These are phyloP conservation scores for Carollia perspicillata DNA, from an alignment of 2,113 vertebrate genomes.

Conservation along the genomic window DNA sequence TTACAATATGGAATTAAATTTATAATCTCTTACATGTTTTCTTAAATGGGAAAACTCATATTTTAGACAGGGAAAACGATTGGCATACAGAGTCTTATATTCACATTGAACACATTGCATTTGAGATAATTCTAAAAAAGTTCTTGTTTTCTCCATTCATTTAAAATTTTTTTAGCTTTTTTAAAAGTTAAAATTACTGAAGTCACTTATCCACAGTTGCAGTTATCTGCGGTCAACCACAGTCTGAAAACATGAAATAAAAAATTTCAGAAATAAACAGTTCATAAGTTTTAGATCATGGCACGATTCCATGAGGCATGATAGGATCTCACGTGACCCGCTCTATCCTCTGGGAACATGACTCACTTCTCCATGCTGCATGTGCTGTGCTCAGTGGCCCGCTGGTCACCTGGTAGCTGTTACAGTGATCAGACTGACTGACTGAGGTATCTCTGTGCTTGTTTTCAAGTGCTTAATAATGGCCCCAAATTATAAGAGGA, in stretches of 20 bases:
- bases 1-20: background rate
- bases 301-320: background rate
- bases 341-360: background rate
- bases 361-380: too few relatives aligned
- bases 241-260: background rate
- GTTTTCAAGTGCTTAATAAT: background rate
- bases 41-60: background rate
- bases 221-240: background rate
- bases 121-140: background rate
- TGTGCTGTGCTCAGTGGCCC: accelerated
- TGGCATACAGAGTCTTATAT: background rate
- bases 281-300: background rate
- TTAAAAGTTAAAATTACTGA: background rate
- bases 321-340: too few relatives aligned
- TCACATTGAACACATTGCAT: background rate
- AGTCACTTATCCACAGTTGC: background rate
- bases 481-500: background rate
- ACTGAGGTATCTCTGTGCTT: background rate
- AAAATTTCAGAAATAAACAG: background rate
- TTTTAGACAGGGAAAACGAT: conserved; percentile 24
- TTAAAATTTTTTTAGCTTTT: background rate
- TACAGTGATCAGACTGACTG: background rate
- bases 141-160: background rate
- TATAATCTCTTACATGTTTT: background rate
- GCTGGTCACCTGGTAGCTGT: background rate